phyloP scores from a whole-genome alignment of 2,113 vertebrate genomes.

The Indicator maculatus region DNA sequence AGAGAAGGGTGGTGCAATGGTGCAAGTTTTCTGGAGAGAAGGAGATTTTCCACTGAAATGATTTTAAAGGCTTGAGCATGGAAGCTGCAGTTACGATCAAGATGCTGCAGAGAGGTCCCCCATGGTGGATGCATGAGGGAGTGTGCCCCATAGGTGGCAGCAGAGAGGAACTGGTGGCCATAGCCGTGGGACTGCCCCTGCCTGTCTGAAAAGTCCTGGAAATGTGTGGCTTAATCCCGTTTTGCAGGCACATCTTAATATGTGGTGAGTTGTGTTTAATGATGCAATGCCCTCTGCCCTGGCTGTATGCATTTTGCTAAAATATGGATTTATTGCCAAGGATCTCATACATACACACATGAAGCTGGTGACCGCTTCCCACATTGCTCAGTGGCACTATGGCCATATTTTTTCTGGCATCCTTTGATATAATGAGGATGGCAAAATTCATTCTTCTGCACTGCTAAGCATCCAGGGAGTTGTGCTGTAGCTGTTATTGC shows the following conservation, averaged over 20 bases:
- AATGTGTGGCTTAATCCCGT: background rate
- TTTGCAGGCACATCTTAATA: background rate
- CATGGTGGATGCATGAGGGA: no score
- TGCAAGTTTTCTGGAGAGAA: background rate
- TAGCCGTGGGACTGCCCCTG: no score
- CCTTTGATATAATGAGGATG: background rate
- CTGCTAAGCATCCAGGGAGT: background rate
- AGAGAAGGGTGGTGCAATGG: background rate
- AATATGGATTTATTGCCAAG: background rate
- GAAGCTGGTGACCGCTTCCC: background rate
- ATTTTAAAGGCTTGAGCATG: background rate
- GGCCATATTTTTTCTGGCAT: background rate
- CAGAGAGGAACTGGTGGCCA: background rate
- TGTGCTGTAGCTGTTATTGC: background rate
- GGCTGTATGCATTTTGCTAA: background rate
- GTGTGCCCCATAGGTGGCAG: slow-evolving; percentile 24
- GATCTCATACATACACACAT: background rate
- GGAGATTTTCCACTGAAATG: accelerated
- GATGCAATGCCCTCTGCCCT: accelerated
- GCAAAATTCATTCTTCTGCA: background rate
- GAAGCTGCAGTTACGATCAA: background rate
- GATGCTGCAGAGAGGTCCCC: no score
- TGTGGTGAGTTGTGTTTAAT: background rate
- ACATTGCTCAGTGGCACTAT: background rate
- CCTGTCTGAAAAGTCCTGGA: background rate